Percentiles rank a stretch among this genome's conserved stretches.
phyloP scores from a whole-genome alignment of 2,888 invertebrate species.

The Conistra vaccinii region DNA sequence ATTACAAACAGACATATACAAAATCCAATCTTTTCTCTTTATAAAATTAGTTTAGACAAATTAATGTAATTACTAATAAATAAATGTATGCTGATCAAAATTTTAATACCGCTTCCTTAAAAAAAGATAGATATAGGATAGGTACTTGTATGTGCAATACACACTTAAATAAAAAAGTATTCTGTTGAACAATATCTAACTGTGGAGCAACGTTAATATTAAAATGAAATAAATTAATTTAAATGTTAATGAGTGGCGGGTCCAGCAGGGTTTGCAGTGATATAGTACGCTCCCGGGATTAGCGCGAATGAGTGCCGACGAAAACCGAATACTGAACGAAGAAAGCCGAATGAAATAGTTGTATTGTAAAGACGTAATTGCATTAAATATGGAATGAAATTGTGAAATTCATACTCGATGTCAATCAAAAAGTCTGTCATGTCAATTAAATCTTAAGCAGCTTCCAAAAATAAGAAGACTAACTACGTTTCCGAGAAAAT shows the following conservation, averaged over 20 bases:
- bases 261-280: conserved; percentile 70
- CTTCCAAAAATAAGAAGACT: conserved; percentile 20
- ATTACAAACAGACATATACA: no score
- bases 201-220: conserved; percentile 67
- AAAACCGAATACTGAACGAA: conserved; percentile 29
- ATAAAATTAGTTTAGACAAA: no score
- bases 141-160: not conserved
- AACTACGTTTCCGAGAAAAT: conserved; percentile 21
- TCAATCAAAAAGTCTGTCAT: no score
- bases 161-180: not conserved
- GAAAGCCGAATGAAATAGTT: conserved; percentile 4
- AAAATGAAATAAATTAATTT: conserved; percentile 83
- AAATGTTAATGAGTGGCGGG: conserved; percentile 78
- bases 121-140: not conserved
- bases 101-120: not conserved
- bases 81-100: not conserved
- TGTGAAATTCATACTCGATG: not conserved
- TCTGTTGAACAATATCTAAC: conserved; percentile 2
- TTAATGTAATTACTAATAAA: no score
- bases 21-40: no score
- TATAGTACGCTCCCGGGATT: conserved; percentile 74
- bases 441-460: not conserved
- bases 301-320: conserved; percentile 40
- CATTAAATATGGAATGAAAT: not conserved
- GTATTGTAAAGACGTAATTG: not conserved